Conservation (phyloP, 2,888 invertebrate genomes). For the Coenonympha glycerion region DNA sequence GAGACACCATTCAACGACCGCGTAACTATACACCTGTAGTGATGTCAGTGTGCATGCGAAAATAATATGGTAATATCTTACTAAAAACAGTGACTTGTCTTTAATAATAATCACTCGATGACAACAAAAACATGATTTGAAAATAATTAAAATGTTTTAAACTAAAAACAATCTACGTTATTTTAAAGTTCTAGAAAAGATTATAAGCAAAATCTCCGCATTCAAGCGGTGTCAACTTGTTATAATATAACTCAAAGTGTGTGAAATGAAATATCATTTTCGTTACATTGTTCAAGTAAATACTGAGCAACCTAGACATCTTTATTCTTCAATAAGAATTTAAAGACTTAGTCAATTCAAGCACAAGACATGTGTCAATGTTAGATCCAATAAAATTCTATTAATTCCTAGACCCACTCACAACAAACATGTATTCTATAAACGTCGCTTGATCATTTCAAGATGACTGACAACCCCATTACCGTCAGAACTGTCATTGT, state of each 20-base stretch:
- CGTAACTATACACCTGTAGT: slow-evolving; percentile 57
- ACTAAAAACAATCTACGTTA: too few species aligned
- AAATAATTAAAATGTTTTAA: too few species aligned
- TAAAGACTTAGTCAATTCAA: too few species aligned
- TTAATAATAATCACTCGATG: neutral
- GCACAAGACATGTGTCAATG: neutral
- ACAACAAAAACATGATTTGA: too few species aligned
- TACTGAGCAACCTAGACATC: too few species aligned
- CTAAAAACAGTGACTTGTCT: neutral
- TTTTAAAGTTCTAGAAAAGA: too few species aligned
- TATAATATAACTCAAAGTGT: too few species aligned
- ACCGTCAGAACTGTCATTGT: slow-evolving; percentile 18
- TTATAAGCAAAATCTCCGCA: too few species aligned
- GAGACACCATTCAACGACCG: slow-evolving; percentile 60
- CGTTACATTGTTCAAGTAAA: too few species aligned
- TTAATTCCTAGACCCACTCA: neutral
- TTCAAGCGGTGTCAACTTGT: too few species aligned
- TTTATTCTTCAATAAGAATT: neutral
- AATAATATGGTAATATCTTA: neutral
- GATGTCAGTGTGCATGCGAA: slow-evolving; percentile 34
- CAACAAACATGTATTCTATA: slow-evolving; percentile 3
- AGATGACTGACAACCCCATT: slow-evolving; percentile 17
- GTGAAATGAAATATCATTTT: too few species aligned
- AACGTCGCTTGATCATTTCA: slow-evolving; percentile 6
- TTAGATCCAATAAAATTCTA: neutral